These are phyloP conservation scores for Allolobophora icterica DNA, from an alignment of 2,888 invertebrate species.

Conservation along the genomic window DNA sequence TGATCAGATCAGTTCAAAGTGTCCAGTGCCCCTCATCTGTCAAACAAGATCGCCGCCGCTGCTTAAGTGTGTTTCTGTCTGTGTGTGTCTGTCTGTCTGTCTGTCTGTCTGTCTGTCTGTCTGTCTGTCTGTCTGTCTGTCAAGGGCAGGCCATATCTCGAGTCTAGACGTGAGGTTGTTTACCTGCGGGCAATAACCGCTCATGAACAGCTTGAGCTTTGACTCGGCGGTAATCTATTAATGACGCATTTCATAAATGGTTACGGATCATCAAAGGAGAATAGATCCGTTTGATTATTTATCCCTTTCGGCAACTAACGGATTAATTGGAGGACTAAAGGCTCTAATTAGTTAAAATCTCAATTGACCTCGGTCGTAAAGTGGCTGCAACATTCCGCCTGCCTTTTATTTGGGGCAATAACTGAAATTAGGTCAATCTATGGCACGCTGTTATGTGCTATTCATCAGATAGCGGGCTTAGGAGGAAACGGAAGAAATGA, in stretches of 20 bases:
- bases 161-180: not conserved
- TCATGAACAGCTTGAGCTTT: not conserved
- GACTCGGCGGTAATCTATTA: not conserved
- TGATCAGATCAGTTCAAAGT: too few relatives aligned
- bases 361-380: not conserved
- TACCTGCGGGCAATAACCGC: too few relatives aligned
- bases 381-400: not conserved
- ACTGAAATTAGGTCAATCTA: not conserved
- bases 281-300: too few relatives aligned
- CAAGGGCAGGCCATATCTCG: not conserved
- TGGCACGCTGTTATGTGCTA: not conserved
- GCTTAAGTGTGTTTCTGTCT: too few relatives aligned
- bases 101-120: not conserved
- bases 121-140: not conserved
- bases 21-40: too few relatives aligned
- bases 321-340: not conserved
- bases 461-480: too few relatives aligned
- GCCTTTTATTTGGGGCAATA: not conserved
- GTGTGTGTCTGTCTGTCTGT: not conserved
- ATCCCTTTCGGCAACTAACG: too few relatives aligned
- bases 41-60: too few relatives aligned
- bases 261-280: not conserved
- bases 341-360: not conserved
- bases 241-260: not conserved
- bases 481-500: too few relatives aligned